Percentiles rank a stretch among this genome's conserved stretches.
Evolutionary conservation across 2,113 vertebrate species (phyloP).

Genomic region (Varanus salvator): DNA sequence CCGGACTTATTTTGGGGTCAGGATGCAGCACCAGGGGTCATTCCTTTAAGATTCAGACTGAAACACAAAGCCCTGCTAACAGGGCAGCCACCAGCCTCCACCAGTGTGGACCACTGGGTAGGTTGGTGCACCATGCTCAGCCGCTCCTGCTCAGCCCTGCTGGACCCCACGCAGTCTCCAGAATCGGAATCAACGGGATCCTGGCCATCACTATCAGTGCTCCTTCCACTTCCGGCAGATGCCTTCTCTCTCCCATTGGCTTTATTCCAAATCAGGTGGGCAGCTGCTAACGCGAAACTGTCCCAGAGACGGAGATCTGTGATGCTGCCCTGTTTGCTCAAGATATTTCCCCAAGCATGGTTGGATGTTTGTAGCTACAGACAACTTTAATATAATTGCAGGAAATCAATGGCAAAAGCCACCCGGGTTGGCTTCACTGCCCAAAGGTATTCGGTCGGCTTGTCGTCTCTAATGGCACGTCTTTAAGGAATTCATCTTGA

Average conservation of each 20-base stretch:
- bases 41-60: too few species aligned
- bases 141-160: neutral
- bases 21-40: too few species aligned
- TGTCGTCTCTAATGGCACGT: constrained; percentile 28
- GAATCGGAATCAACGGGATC: neutral
- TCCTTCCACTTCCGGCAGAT: neutral
- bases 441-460: constrained; percentile 45
- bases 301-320: constrained; percentile 38
- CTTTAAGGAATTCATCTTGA: constrained; percentile 61
- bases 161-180: neutral
- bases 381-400: constrained; percentile 47
- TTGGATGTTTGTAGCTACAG: constrained; percentile 46
- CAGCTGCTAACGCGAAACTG: neutral
- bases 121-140: neutral
- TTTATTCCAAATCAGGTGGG: neutral
- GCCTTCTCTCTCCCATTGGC: neutral
- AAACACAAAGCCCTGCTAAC: too few species aligned
- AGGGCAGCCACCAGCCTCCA: too few species aligned
- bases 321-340: constrained; percentile 51
- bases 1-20: too few species aligned
- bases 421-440: constrained; percentile 34
- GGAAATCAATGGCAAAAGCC: constrained; percentile 56
- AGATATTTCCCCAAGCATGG: constrained; percentile 60
- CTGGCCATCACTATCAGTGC: neutral
- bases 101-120: too few species aligned